Percentiles rank a stretch among this genome's conserved stretches.
These are phyloP conservation scores for Australoheros facetus DNA, from an alignment of 2,797 vertebrate genomes.

Conservation along the genomic window DNA sequence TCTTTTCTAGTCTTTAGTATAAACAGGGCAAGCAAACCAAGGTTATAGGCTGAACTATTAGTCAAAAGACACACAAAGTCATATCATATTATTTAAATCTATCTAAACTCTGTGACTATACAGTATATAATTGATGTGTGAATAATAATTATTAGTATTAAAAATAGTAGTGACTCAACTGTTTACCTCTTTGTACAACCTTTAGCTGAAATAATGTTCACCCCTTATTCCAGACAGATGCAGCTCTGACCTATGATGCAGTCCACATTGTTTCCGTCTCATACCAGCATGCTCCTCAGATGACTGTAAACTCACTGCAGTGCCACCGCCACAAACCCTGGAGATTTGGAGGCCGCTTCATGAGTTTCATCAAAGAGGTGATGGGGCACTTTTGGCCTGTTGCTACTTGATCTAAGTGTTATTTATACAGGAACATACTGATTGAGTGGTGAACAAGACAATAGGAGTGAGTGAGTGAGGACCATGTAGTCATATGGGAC, in stretches of 20 bases:
- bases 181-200: slow-evolving; percentile 26
- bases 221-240: slow-evolving; percentile 95
- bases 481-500: slow-evolving; percentile 30
- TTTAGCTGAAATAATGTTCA: slow-evolving; percentile 76
- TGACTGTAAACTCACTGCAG: slow-evolving; percentile 98
- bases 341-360: slow-evolving; percentile 97
- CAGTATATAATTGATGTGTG: background rate
- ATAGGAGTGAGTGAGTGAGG: slow-evolving; percentile 17
- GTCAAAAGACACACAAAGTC: background rate
- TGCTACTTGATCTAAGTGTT: slow-evolving; percentile 31
- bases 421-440: slow-evolving; percentile 30
- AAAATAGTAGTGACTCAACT: background rate
- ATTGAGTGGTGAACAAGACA: slow-evolving; percentile 18
- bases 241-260: slow-evolving; percentile 96
- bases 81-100: no score
- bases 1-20: background rate
- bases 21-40: background rate
- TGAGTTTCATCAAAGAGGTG: slow-evolving; percentile 99
- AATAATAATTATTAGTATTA: background rate
- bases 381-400: slow-evolving; percentile 51
- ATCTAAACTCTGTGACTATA: background rate
- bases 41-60: background rate
- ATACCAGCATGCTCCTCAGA: slow-evolving; percentile 96
- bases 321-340: slow-evolving; percentile 99
- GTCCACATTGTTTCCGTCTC: slow-evolving; percentile 99